phyloP scores from a whole-genome alignment of 2,113 vertebrate genomes.

The Pteropus alecto region DNA sequence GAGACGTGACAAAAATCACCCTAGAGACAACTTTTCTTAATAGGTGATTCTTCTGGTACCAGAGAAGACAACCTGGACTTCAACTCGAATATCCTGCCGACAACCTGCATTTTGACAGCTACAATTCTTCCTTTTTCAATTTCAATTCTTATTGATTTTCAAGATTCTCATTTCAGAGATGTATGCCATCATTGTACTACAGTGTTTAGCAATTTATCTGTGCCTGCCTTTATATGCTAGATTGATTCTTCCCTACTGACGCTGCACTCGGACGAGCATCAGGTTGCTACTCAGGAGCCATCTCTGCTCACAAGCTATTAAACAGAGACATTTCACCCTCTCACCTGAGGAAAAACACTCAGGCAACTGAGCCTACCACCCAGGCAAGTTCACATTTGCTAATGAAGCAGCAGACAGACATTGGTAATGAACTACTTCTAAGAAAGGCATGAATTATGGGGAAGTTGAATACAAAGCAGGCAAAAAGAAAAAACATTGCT shows the following conservation, averaged over 20 bases:
- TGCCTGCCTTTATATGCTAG: constrained; percentile 74
- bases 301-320: constrained; percentile 53
- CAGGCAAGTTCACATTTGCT: constrained; percentile 62
- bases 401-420: constrained; percentile 64
- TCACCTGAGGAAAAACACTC: constrained; percentile 42
- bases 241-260: constrained; percentile 74
- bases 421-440: constrained; percentile 74
- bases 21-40: constrained; percentile 59
- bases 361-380: constrained; percentile 67
- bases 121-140: constrained; percentile 81
- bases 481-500: neutral
- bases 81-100: neutral
- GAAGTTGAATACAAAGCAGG: neutral
- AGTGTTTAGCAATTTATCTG: constrained; percentile 81
- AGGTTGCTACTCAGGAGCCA: constrained; percentile 67
- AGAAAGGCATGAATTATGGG: constrained; percentile 42
- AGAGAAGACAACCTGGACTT: neutral
- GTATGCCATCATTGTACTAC: constrained; percentile 78
- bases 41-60: neutral
- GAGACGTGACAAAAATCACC: constrained; percentile 50
- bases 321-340: constrained; percentile 53
- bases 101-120: constrained; percentile 63
- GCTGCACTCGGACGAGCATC: constrained; percentile 6
- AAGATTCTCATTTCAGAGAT: constrained; percentile 81
- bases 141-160: constrained; percentile 84